Evolutionary conservation across 1,140 invertebrate species (phyloP).

Genomic region (Amphibalanus amphitrite): DNA sequence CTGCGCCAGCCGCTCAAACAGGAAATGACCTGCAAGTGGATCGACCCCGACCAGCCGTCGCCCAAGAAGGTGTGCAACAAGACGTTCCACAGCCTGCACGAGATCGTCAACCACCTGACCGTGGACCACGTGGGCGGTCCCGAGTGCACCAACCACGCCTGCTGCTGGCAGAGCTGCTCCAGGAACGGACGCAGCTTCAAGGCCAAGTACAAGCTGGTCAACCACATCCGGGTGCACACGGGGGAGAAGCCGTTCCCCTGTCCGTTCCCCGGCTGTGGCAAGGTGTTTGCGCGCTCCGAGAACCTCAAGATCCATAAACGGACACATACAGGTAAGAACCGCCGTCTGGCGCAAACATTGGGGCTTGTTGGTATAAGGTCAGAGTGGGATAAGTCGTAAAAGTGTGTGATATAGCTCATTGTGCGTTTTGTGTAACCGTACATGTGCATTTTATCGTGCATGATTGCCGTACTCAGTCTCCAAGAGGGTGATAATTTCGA

Average conservation of each 20-base stretch:
- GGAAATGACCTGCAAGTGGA: constrained; percentile 44
- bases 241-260: constrained; percentile 98
- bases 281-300: constrained; percentile 94
- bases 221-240: constrained; percentile 96
- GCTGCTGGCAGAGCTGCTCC: constrained; percentile 86
- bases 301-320: constrained; percentile 98
- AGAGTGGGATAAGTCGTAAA: no score
- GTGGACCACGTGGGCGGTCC: constrained; percentile 95
- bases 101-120: constrained; percentile 91
- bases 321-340: constrained; percentile 49
- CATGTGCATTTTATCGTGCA: no score
- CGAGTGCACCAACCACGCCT: constrained; percentile 90
- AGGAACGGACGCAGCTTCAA: constrained; percentile 91
- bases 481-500: no score
- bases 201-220: constrained; percentile 99
- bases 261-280: constrained; percentile 88
- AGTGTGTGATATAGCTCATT: no score
- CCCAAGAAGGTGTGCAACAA: constrained; percentile 80
- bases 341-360: neutral
- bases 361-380: no score
- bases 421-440: no score
- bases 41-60: constrained; percentile 61
- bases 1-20: constrained; percentile 44
- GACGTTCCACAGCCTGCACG: constrained; percentile 78
- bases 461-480: no score